Evolutionary conservation across 2,113 vertebrate species (phyloP).

Genomic region (Myocastor coypus): DNA sequence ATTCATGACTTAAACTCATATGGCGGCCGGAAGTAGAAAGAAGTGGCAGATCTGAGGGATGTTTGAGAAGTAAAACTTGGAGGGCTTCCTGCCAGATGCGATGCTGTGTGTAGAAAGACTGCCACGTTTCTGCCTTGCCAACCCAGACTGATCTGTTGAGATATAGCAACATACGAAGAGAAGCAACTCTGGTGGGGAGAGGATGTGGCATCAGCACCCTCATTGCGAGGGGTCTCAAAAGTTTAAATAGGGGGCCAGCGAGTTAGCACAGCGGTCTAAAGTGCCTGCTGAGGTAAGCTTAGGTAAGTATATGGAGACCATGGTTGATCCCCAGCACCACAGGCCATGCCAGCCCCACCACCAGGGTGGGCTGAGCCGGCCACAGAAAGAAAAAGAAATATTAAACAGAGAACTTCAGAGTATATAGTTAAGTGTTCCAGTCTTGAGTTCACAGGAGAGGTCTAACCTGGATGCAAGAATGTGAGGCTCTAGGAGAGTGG

Average conservation of each 20-base stretch:
- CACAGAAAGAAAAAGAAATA: no score
- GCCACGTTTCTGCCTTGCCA: not conserved
- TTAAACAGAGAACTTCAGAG: not conserved
- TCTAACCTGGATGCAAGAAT: not conserved
- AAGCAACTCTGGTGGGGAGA: not conserved
- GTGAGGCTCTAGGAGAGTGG: not conserved
- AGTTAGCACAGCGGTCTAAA: no score
- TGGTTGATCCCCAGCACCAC: no score
- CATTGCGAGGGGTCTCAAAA: not conserved
- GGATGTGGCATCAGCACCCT: not conserved
- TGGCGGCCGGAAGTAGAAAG: not conserved
- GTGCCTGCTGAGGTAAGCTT: no score
- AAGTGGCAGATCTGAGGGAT: not conserved
- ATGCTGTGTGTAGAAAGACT: not conserved
- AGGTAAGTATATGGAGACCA: no score
- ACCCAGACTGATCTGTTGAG: not conserved
- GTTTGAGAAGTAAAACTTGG: not conserved
- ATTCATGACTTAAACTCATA: not conserved
- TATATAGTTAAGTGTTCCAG: not conserved
- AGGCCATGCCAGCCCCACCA: no score
- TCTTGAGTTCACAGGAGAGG: not conserved
- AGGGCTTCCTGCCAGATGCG: not conserved
- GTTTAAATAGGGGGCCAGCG: not conserved
- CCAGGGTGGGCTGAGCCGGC: no score
- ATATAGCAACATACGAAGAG: not conserved